Percentiles rank a stretch among this genome's conserved stretches.
Evolutionary conservation across 2,888 invertebrate genomes (phyloP).

Genomic region (Dolichopus griseipennis): DNA sequence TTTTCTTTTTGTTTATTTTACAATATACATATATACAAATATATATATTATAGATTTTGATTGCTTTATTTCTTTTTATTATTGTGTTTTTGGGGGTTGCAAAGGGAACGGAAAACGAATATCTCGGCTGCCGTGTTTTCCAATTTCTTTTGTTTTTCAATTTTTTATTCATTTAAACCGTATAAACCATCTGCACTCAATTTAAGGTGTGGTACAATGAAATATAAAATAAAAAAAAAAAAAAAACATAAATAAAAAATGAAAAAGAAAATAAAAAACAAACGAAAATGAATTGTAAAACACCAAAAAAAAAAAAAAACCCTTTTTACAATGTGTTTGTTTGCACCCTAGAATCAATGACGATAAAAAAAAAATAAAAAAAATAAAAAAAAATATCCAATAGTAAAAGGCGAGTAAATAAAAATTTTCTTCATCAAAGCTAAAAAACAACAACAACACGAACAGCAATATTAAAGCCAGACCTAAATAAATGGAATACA

Average conservation of each 20-base stretch:
- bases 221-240: not conserved
- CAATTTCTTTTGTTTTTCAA: not conserved
- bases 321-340: conserved; percentile 1
- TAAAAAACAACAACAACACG: not conserved
- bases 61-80: not conserved
- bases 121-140: not conserved
- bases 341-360: conserved; percentile 6
- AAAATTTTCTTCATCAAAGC: not conserved
- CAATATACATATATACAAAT: not conserved
- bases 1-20: not conserved
- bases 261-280: not conserved
- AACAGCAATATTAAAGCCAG: not conserved
- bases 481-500: too few relatives aligned
- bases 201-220: conserved; percentile 9
- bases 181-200: conserved; percentile 10
- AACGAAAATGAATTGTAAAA: not conserved
- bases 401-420: not conserved
- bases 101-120: not conserved
- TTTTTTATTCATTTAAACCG: not conserved
- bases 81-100: not conserved
- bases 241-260: too few relatives aligned
- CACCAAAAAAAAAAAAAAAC: not conserved
- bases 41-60: not conserved
- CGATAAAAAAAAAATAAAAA: not conserved
- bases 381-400: not conserved